Conservation (phyloP, 2,797 vertebrate genomes). For the Onychomys torridus region DNA sequence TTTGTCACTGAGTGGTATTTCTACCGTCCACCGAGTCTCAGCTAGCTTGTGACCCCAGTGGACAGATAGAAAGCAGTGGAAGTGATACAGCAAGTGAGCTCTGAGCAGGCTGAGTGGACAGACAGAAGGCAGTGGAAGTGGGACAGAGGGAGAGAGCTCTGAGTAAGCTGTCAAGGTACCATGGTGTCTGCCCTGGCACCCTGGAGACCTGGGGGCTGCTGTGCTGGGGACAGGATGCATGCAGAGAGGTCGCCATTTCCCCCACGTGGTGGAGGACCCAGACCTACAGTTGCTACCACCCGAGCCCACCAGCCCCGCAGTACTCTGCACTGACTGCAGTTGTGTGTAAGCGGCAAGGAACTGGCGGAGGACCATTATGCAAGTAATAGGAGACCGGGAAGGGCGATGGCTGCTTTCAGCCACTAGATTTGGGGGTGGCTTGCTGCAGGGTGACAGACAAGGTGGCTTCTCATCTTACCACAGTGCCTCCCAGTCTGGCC, state of each 20-base stretch:
- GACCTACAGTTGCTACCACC: neutral
- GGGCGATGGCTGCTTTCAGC: neutral
- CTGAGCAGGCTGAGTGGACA: neutral
- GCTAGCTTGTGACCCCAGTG: neutral
- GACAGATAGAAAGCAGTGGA: fast-evolving
- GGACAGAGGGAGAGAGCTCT: neutral
- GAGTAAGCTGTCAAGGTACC: neutral
- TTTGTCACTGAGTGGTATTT: neutral
- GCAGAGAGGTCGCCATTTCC: no score
- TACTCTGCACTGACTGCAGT: neutral
- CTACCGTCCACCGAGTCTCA: no score
- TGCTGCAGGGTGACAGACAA: neutral
- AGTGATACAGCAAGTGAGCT: neutral
- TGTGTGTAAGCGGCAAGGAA: neutral
- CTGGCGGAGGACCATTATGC: no score
- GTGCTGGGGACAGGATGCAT: neutral
- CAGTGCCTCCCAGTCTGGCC: neutral
- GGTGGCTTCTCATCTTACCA: neutral
- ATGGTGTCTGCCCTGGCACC: neutral
- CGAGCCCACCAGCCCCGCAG: fast-evolving
- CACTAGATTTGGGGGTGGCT: neutral
- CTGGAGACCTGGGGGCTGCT: neutral
- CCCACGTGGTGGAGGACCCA: neutral
- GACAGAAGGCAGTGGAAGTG: no score
- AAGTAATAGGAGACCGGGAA: neutral